phyloP scores from a whole-genome alignment of 2,888 invertebrate genomes.

The Anoplius nigerrimus region DNA sequence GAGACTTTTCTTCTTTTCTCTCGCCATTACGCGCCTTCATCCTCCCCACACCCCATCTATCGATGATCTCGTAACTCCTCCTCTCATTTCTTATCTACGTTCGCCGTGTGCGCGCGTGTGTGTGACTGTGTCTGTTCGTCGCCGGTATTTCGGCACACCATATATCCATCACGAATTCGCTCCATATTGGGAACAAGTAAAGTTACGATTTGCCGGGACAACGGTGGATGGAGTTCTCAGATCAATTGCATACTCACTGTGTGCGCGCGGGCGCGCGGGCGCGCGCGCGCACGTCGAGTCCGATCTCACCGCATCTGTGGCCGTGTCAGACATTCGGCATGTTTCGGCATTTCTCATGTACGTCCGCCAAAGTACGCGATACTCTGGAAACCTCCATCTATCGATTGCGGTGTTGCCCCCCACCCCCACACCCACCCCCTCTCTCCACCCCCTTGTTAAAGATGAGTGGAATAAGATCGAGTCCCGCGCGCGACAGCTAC shows the following conservation, averaged over 20 bases:
- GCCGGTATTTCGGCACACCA: constrained; percentile 4
- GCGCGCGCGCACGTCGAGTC: no score
- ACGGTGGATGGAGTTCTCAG: constrained; percentile 19
- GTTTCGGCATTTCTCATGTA: no score
- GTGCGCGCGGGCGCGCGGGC: no score
- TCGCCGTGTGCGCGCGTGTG: constrained; percentile 3
- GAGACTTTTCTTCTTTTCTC: constrained; percentile 7
- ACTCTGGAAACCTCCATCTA: neutral
- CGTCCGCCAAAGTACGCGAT: neutral
- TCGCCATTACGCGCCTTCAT: constrained; percentile 6
- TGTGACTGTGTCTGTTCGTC: no score
- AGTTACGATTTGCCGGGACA: constrained; percentile 5
- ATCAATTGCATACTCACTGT: neutral
- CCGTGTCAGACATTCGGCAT: no score
- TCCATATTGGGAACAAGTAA: neutral
- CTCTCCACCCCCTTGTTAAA: no score
- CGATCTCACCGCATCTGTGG: no score
- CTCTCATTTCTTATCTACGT: neutral
- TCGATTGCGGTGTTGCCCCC: no score
- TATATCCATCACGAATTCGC: no score
- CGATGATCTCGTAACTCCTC: neutral
- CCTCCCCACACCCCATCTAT: neutral
- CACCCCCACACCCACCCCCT: no score
- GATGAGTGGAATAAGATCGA: no score
- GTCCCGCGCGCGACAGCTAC: no score